Evolutionary conservation across 2,888 invertebrate species (phyloP), one percentile per base, ranked within the genome.

Genomic region (Idaea aversata): DNA sequence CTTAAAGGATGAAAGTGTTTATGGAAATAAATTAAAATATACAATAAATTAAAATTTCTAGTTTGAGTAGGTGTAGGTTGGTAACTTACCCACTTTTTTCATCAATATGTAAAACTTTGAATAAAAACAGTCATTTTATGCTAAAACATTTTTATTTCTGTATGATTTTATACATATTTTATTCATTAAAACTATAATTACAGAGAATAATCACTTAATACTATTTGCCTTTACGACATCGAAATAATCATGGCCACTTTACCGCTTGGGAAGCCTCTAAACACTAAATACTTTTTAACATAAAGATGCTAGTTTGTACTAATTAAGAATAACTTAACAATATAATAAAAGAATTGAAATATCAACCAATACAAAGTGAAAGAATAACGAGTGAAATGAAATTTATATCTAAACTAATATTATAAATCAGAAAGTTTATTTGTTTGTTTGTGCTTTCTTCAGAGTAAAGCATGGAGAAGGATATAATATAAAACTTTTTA

Each of bases 131-230:
- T 16, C 25, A 35, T 36, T 38, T 64, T 70, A 70, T 83, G 79
- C 87, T 90, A 88, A 91, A 90, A 88, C 91, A 88, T 88, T 85
- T 91, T 92, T 90, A 91, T 90, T 91, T 87, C 83, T 87, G 88
- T 90, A 90, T 88, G 85, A 82, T 84, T 81, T 73, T 80, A 84
- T 90, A 89, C 87, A 89, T 84, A 83, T 76, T 81, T 85, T 79
- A 80, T 87, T 82, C 85, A 87, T 78, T 77, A 82, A 84, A 84
- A 75, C 63, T 70, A 62, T 62, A 84, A 47, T 83, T 87, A 85
- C 82, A 85, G 84, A 84, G 81, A 85, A 81, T 84, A 84, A 81
- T 84, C 79, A 81, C 87, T 87, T 89, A 89, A 79, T 67, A 81
- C 84, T 87, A 88, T 75, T 47, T 80, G 77, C 82, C 84, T 77